phyloP scores from a whole-genome alignment of 1,140 invertebrate species.

The Drosophila tani region DNA sequence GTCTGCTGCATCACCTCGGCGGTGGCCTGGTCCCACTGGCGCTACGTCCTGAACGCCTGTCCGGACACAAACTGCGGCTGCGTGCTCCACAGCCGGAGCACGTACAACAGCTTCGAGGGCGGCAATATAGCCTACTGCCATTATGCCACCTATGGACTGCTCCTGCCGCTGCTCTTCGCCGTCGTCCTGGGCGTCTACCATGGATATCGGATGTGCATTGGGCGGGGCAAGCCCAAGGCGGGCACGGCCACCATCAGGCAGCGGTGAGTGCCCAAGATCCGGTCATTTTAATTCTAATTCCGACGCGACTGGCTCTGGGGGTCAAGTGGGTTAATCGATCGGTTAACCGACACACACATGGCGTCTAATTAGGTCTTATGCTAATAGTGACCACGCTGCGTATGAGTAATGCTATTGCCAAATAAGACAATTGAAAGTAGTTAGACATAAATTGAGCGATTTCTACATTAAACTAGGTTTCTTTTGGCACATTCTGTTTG shows the following conservation, averaged over 20 bases:
- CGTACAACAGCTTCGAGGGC: slow-evolving; percentile 88
- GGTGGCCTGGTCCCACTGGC: slow-evolving; percentile 89
- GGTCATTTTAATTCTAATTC: slow-evolving; percentile 49
- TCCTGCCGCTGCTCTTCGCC: slow-evolving; percentile 86
- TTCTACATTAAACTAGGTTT: too few relatives aligned
- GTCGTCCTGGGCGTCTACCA: slow-evolving; percentile 88
- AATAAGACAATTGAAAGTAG: slow-evolving; percentile 44
- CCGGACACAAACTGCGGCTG: slow-evolving; percentile 88
- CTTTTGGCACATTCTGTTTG: background rate
- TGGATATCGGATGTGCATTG: slow-evolving; percentile 88
- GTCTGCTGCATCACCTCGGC: slow-evolving; percentile 87
- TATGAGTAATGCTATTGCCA: slow-evolving; percentile 28
- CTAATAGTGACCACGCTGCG: slow-evolving; percentile 47
- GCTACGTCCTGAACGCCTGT: slow-evolving; percentile 88
- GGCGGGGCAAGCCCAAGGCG: slow-evolving; percentile 86
- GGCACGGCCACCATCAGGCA: slow-evolving; percentile 86
- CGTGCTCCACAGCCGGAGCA: slow-evolving; percentile 88
- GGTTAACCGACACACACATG: slow-evolving; percentile 32
- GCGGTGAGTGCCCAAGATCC: slow-evolving; percentile 85
- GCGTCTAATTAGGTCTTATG: slow-evolving; percentile 62
- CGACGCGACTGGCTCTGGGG: slow-evolving; percentile 41
- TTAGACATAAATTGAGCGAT: background rate
- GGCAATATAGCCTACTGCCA: slow-evolving; percentile 88
- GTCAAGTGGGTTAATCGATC: slow-evolving; percentile 72
- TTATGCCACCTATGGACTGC: slow-evolving; percentile 87